Evolutionary conservation across 2,888 invertebrate genomes (phyloP), one percentile per base, ranked within the genome.

Genomic region (Drosophila silvestris): DNA sequence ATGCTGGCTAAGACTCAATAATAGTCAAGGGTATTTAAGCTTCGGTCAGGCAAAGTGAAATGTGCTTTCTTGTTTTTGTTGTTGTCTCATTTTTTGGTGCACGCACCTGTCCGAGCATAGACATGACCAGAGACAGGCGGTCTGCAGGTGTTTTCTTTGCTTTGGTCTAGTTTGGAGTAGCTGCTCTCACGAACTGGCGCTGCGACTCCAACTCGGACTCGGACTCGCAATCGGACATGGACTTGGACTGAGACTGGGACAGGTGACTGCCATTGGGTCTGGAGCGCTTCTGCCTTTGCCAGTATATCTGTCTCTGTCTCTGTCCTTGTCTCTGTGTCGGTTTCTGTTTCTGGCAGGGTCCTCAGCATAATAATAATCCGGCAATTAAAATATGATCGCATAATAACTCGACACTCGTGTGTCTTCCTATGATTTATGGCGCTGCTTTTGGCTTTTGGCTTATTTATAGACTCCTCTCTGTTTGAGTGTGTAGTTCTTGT

Each of bases 111-210:
- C 88, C 90, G 77, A 71, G 70, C 85, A 77, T 72, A 90, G 89
- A 79, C 81, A 70, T 57, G 62, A 52, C 58, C 81, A 83, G 83
- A 86, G 91, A 86, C 85, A 90, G 87, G 91, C 91, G 91, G 85
- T 85, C 85, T 85, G 91, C 86, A 86, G 86, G 86, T 91, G 91
- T 91, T 87, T 91, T 86, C 89, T 90, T 85, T 89, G 86, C 87
- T 79, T 86, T 86, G 74, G 75, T 70, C 66, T 66, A 67, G 68
- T 67, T 77, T 63, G 74, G 44, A 39, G 62, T 53, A 65, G 51
- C 44, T 47, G 60, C 59, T 61, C 62, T 22, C 19, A 65, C 35
- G 33, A n/a, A 61, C 50, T 72, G 10, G 9, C 56, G 35, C 35
- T 68, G 33, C 14, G 41, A 37, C 37, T 28, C 44, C 16, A 30